A percentile compares a stretch with the other conserved stretches of the same genome.
Evolutionary conservation across 2,888 invertebrate species (phyloP).

Genomic region (Electrophaes corylata): DNA sequence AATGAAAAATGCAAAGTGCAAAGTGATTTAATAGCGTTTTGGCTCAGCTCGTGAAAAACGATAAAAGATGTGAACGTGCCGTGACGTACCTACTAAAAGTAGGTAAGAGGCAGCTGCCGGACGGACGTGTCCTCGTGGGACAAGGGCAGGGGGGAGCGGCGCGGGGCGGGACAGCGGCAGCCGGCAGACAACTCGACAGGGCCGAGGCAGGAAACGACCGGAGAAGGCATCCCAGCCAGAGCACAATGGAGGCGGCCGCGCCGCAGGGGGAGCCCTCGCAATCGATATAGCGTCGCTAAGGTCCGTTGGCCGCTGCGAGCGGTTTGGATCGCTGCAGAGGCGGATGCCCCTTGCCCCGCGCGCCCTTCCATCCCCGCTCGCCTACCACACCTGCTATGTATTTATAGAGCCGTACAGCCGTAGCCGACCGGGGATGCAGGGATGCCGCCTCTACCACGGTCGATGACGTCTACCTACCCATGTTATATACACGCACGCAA

Average conservation of each 20-base stretch:
- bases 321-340: constrained; percentile 81
- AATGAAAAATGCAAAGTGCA: too few relatives aligned
- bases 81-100: constrained; percentile 52
- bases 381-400: constrained; percentile 81
- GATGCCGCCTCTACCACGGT: constrained; percentile 71
- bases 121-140: constrained; percentile 66
- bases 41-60: constrained; percentile 26
- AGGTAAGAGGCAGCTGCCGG: constrained; percentile 69
- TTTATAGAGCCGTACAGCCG: constrained; percentile 79
- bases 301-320: constrained; percentile 83
- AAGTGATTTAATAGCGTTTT: not conserved
- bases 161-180: constrained; percentile 51
- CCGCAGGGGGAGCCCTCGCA: constrained; percentile 84
- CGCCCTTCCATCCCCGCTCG: constrained; percentile 59
- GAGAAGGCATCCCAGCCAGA: constrained; percentile 80
- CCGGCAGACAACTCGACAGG: constrained; percentile 67
- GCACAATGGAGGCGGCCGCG: constrained; percentile 80
- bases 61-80: constrained; percentile 34
- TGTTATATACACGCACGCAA: constrained; percentile 49
- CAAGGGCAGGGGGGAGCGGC: constrained; percentile 48
- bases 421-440: constrained; percentile 78
- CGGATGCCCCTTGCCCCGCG: constrained; percentile 75
- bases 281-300: constrained; percentile 85
- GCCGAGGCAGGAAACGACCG: constrained; percentile 77
- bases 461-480: constrained; percentile 60